These are phyloP conservation scores for Coremacera marginata DNA, from an alignment of 2,888 invertebrate genomes.

Conservation along the genomic window DNA sequence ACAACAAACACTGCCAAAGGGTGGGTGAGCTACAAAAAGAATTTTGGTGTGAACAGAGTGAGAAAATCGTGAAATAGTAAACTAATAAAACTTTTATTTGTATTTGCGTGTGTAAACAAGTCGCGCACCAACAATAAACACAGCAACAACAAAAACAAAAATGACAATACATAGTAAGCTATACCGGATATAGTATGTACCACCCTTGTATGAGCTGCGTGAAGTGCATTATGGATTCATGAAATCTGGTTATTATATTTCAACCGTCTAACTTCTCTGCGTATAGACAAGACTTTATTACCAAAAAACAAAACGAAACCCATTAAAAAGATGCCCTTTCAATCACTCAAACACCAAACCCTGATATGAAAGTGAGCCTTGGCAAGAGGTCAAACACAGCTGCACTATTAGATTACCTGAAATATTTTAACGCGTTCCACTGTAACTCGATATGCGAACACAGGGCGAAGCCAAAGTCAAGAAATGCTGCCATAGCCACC, in stretches of 20 bases:
- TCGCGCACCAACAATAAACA: not conserved
- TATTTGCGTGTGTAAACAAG: conserved; percentile 17
- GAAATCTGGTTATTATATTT: not conserved
- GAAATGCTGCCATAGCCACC: conserved; percentile 1
- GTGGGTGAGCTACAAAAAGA: conserved; percentile 12
- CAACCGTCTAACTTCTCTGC: not conserved
- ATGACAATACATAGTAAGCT: not conserved
- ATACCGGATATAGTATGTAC: conserved; percentile 4
- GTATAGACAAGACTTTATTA: no score
- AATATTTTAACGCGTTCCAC: conserved; percentile 24
- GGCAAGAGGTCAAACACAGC: conserved; percentile 31
- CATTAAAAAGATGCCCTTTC: conserved; percentile 7
- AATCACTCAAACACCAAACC: not conserved
- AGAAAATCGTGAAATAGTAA: not conserved
- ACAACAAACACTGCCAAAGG: not conserved
- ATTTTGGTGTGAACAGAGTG: not conserved
- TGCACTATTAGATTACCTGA: conserved; percentile 29
- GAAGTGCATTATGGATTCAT: not conserved
- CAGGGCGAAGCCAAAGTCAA: conserved; percentile 9
- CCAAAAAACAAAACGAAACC: not conserved
- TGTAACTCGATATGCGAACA: conserved; percentile 16
- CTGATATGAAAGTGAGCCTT: not conserved
- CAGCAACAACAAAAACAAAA: not conserved
- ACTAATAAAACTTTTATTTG: conserved; percentile 7
- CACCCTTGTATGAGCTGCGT: not conserved